Evolutionary conservation across 2,797 vertebrate species (phyloP).

Genomic region (Myoxocephalus aenaeus): DNA sequence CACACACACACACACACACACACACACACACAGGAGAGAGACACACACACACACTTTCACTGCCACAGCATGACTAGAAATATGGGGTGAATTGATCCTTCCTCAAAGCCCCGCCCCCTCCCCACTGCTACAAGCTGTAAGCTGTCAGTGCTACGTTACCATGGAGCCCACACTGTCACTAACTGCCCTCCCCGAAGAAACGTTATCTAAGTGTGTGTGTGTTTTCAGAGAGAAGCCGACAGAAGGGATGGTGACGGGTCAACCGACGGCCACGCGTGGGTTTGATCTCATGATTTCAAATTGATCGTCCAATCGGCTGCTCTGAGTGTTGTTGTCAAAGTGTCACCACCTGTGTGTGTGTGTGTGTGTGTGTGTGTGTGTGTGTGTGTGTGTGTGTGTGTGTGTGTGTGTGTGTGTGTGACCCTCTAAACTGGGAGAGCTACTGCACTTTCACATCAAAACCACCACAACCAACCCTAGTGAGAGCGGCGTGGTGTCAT

Average conservation of each 20-base stretch:
- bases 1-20: neutral
- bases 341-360: too few relatives aligned
- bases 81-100: constrained; percentile 17
- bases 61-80: constrained; percentile 27
- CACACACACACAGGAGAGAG: too few relatives aligned
- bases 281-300: constrained; percentile 29
- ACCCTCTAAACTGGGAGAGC: neutral
- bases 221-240: too few relatives aligned
- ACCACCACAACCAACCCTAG: neutral
- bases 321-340: constrained; percentile 12
- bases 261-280: constrained; percentile 10
- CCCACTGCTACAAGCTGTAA: neutral
- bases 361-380: too few relatives aligned
- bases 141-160: neutral
- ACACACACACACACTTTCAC: constrained; percentile 4
- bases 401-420: too few relatives aligned
- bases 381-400: too few relatives aligned
- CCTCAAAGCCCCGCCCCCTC: neutral
- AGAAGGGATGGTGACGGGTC: too few relatives aligned
- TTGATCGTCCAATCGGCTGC: constrained; percentile 7
- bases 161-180: neutral
- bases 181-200: neutral
- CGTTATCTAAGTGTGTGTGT: too few relatives aligned
- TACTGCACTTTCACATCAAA: constrained; percentile 1
- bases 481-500: too few relatives aligned